These are phyloP conservation scores for Luscinia luscinia DNA, from an alignment of 2,797 vertebrate species.

Conservation along the genomic window DNA sequence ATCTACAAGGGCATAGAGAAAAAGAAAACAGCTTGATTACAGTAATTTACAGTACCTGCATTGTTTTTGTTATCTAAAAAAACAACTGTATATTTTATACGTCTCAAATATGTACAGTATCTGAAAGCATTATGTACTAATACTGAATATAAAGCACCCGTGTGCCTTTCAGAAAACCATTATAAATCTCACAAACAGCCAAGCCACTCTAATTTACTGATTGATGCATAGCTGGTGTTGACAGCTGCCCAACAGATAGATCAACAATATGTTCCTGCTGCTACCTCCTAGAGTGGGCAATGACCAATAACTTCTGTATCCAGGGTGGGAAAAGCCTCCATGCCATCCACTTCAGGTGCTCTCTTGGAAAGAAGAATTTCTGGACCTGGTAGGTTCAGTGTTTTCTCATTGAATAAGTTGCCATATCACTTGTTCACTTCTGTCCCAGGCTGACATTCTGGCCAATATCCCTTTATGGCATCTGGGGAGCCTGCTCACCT, in stretches of 20 bases:
- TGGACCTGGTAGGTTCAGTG: background rate
- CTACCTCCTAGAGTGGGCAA: rapidly evolving
- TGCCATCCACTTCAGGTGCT: background rate
- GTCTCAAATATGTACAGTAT: background rate
- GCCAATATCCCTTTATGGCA: too few relatives aligned
- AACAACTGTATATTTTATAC: background rate
- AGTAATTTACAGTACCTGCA: background rate
- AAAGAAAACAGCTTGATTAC: background rate
- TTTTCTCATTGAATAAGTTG: background rate
- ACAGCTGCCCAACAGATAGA: background rate
- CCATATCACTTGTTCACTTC: background rate
- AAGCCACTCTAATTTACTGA: background rate
- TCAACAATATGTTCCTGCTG: background rate
- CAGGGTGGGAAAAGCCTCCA: background rate
- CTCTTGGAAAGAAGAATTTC: background rate
- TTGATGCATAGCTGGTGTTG: background rate
- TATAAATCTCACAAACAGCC: background rate
- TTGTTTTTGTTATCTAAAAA: background rate
- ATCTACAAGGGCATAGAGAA: background rate
- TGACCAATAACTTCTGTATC: background rate
- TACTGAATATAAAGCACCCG: background rate
- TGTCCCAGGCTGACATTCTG: background rate
- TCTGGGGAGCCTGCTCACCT: background rate
- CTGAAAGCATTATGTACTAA: background rate
- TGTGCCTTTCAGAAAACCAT: background rate